These are phyloP conservation scores for Agrypnus murinus DNA, from an alignment of 2,888 invertebrate genomes.

Conservation along the genomic window DNA sequence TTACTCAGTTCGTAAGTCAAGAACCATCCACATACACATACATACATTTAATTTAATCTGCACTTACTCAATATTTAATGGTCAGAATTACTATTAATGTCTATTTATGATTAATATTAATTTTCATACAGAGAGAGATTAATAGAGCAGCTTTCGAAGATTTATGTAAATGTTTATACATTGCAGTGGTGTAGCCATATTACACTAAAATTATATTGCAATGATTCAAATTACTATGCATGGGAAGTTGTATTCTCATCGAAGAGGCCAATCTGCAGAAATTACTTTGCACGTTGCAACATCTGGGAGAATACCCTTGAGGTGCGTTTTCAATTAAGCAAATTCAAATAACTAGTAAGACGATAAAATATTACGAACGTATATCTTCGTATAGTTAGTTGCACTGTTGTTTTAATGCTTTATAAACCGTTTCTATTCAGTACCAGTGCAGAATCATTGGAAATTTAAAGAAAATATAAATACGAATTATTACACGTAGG, in stretches of 20 bases:
- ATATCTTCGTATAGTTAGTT: background rate
- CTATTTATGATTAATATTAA: too few species aligned
- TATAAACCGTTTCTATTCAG: background rate
- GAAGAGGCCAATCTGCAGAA: conserved; percentile 17
- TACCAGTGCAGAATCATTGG: too few species aligned
- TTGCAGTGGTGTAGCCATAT: background rate
- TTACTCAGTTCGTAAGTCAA: too few species aligned
- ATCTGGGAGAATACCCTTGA: conserved; percentile 33
- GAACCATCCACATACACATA: too few species aligned
- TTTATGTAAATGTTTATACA: too few species aligned
- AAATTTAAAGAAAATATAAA: too few species aligned
- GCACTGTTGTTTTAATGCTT: conserved; percentile 10
- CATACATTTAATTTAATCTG: too few species aligned
- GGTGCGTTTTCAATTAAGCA: conserved; percentile 40
- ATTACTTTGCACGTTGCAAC: conserved; percentile 5
- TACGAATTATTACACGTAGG: too few species aligned
- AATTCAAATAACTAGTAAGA: conserved; percentile 30
- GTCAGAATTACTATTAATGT: too few species aligned
- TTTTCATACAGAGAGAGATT: too few species aligned
- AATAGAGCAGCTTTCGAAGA: too few species aligned
- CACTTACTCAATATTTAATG: too few species aligned
- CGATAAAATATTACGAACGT: conserved; percentile 15
- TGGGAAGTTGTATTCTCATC: background rate
- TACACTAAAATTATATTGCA: background rate
- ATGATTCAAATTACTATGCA: conserved; percentile 20